Evolutionary conservation across 2,113 vertebrate species (phyloP), one percentile per base, ranked within the genome.

Genomic region (Cervus canadensis): DNA sequence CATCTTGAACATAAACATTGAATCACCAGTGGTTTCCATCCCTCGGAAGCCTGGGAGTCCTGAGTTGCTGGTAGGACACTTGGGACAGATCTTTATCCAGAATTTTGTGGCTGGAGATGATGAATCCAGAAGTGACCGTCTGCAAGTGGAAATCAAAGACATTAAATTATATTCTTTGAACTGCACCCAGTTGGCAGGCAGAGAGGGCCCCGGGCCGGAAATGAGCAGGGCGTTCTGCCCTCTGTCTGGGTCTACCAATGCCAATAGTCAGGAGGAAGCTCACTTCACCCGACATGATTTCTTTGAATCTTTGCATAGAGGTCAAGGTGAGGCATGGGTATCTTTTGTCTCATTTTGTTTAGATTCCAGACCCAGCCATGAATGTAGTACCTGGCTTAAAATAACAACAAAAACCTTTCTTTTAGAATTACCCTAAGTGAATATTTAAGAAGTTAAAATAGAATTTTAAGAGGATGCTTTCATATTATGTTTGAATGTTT

Each of bases 101-200:
- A 99, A 99, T 96, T 99, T 99, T 98, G 98, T 99, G 33, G 97
- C 99, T 0, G 99, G 99, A 50, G 99, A 99, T 89, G 99, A 99
- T 40, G 98, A 99, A 50, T 99, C 99, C 10, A 99, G 99, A 94
- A 99, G 98, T 79, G 99, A 99, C 76, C 99, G 98, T 88, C 97
- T 99, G 89, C 99, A 99, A 95, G 99, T 99, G 67, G 99, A 99
- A 97, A 99, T 99, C 92, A 99, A 99, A 97, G 99, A 99, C 86
- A 99, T 99, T 95, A 99, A 99, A 28, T 99, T 99, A 25, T 99
- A 99, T 98, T 99, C 99, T 33, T 98, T 99, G 91, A 99, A 99
- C 91, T 99, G 99, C 90, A 99, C 99, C 93, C 99, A 99, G 1
- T 97, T 99, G 96, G 98, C 96, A 9, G 98, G 95, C 98, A 98